These are phyloP conservation scores for Cosmorhoe ocellata DNA, from an alignment of 2,888 invertebrate genomes.

Conservation along the genomic window DNA sequence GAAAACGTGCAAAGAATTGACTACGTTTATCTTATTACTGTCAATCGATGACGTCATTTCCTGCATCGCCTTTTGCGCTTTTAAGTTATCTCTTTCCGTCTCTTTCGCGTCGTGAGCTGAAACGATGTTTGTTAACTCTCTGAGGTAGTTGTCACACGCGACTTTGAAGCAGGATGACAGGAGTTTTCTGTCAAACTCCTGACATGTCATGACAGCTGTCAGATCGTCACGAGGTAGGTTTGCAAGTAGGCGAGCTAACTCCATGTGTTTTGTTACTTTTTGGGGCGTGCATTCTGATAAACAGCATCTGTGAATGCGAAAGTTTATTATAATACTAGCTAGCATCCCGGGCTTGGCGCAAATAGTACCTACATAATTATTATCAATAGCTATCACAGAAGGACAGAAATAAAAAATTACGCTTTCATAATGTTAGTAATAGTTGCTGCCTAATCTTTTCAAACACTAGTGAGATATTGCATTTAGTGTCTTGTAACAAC, in stretches of 20 bases:
- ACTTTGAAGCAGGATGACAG: conserved; percentile 76
- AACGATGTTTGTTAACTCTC: conserved; percentile 60
- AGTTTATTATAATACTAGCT: not conserved
- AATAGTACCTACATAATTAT: no score
- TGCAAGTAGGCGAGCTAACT: conserved; percentile 59
- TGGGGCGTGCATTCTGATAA: conserved; percentile 51
- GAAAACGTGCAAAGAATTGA: conserved; percentile 69
- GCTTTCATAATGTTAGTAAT: no score
- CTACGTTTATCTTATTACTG: conserved; percentile 70
- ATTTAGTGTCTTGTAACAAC: no score
- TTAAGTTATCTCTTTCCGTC: conserved; percentile 57
- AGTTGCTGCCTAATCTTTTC: no score
- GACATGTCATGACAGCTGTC: conserved; percentile 70
- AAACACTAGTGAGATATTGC: no score
- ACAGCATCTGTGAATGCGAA: conserved; percentile 60
- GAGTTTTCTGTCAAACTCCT: conserved; percentile 77
- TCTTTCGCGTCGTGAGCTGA: conserved; percentile 65
- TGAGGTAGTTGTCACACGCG: conserved; percentile 73
- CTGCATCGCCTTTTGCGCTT: conserved; percentile 56
- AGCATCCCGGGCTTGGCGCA: no score
- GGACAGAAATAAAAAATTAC: no score
- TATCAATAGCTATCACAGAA: no score
- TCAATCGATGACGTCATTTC: conserved; percentile 69
- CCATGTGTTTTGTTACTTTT: conserved; percentile 59
- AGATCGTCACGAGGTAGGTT: conserved; percentile 64